phyloP scores from a whole-genome alignment of 2,797 vertebrate species.

The Pipistrellus kuhlii region DNA sequence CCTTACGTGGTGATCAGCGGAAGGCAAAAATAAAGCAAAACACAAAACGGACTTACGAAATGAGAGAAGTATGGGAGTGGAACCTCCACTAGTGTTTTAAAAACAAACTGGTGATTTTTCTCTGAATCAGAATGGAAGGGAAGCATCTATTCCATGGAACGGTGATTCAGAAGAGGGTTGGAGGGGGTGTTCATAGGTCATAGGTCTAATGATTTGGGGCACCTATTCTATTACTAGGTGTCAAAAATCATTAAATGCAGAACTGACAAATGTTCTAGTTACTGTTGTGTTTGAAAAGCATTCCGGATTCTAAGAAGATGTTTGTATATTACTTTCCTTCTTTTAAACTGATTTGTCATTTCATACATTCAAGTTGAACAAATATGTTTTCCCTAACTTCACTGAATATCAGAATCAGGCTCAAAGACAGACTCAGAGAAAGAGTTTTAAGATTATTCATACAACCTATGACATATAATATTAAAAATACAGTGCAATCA shows the following conservation, averaged over 20 bases:
- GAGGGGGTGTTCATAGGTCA: neutral
- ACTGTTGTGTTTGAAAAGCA: constrained; percentile 40
- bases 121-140: neutral
- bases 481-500: constrained; percentile 51
- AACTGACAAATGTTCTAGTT: neutral
- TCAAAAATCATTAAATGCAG: neutral
- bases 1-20: neutral
- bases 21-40: constrained; percentile 26
- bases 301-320: neutral
- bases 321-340: neutral
- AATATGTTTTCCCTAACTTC: neutral
- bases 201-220: too few species aligned
- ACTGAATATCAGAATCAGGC: neutral
- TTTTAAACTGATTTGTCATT: neutral
- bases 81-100: neutral
- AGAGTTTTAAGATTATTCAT: constrained; percentile 43
- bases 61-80: neutral
- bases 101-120: neutral
- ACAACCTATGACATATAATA: neutral
- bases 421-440: constrained; percentile 39
- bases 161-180: neutral
- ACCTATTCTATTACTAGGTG: neutral
- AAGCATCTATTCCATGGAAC: neutral
- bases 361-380: neutral
- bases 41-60: neutral